A percentile compares a stretch with the other conserved stretches of the same genome.
Conservation (phyloP, 2,888 invertebrate genomes). For the Bellardia bayeri region DNA sequence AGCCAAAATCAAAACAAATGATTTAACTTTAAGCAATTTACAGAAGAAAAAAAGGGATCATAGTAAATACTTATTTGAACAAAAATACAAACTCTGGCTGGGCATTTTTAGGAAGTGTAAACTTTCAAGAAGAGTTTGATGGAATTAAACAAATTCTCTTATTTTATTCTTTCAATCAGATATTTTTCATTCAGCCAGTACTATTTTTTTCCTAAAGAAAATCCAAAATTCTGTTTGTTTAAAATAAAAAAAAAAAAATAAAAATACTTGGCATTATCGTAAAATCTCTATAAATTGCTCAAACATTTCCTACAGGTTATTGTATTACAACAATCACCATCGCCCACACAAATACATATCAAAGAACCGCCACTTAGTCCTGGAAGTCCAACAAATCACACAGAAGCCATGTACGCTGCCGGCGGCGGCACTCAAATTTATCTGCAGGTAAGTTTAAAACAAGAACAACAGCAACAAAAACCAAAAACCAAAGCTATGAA, state of each 20-base stretch:
- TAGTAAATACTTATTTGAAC: too few relatives aligned
- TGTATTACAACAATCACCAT: constrained; percentile 82
- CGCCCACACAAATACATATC: constrained; percentile 81
- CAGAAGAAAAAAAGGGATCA: too few relatives aligned
- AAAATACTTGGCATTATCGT: constrained; percentile 47
- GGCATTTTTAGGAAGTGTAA: too few relatives aligned
- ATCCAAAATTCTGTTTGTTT: constrained; percentile 27
- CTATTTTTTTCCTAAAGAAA: background rate
- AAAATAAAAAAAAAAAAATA: constrained; percentile 15
- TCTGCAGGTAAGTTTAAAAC: constrained; percentile 83
- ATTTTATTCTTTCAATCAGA: too few relatives aligned
- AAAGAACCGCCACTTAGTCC: constrained; percentile 83
- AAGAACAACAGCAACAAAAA: constrained; percentile 22
- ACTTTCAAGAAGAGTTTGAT: too few relatives aligned
- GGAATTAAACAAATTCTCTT: too few relatives aligned
- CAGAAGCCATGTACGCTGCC: constrained; percentile 84
- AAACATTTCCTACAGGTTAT: constrained; percentile 80
- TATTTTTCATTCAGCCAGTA: constrained; percentile 36
- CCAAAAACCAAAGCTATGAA: too few relatives aligned
- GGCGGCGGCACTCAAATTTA: constrained; percentile 85
- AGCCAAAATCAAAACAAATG: too few relatives aligned
- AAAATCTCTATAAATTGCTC: constrained; percentile 68
- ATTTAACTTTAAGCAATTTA: background rate
- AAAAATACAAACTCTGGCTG: too few relatives aligned
- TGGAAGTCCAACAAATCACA: constrained; percentile 80